Percentiles rank a stretch among this genome's conserved stretches.
Evolutionary conservation across 2,888 invertebrate species (phyloP).

Genomic region (Geophilus truncorum): DNA sequence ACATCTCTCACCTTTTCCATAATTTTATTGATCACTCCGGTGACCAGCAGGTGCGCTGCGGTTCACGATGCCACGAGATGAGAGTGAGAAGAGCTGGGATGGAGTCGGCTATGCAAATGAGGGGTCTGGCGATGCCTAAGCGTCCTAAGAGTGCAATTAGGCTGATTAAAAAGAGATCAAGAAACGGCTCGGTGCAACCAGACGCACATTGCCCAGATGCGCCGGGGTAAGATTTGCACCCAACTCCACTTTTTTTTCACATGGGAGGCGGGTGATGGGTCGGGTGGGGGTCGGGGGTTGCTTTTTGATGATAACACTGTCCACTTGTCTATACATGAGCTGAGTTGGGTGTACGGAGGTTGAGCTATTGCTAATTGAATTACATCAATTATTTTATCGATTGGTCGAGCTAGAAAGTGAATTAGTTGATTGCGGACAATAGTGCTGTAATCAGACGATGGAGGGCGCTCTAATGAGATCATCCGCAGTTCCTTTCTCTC

Average conservation of each 20-base stretch:
- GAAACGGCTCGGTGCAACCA: constrained; percentile 11
- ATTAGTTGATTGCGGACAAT: constrained; percentile 36
- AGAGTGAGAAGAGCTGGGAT: background rate
- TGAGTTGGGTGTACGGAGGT: background rate
- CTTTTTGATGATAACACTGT: background rate
- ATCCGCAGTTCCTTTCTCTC: background rate
- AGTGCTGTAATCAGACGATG: constrained; percentile 36
- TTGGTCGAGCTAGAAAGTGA: constrained; percentile 33
- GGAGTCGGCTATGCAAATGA: constrained; percentile 7
- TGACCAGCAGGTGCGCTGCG: background rate
- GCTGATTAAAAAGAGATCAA: constrained; percentile 33
- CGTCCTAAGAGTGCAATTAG: constrained; percentile 27
- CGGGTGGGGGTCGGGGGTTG: background rate
- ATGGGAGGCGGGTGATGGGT: background rate
- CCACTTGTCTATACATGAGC: background rate
- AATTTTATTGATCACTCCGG: background rate
- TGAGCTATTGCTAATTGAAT: constrained; percentile 27
- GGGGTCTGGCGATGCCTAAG: background rate
- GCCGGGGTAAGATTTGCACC: background rate
- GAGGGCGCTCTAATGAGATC: constrained; percentile 36
- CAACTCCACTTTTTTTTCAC: background rate
- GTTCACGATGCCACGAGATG: no score
- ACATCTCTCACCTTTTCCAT: background rate
- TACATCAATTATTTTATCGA: constrained; percentile 34
- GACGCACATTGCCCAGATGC: background rate